These are phyloP conservation scores for Sinonovacula constricta DNA, from an alignment of 1,140 invertebrate genomes.

Conservation along the genomic window DNA sequence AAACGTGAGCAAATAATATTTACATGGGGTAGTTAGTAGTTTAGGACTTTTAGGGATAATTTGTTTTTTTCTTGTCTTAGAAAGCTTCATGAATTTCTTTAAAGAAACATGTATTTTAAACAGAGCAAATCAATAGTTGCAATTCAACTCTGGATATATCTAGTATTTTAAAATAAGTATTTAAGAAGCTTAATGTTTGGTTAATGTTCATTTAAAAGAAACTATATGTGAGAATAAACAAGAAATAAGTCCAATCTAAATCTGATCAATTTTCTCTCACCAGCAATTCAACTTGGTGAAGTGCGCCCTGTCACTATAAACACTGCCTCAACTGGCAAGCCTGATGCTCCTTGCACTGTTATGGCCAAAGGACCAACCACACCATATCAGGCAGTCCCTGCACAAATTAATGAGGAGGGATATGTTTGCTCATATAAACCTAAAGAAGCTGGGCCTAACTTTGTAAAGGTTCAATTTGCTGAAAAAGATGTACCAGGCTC, in stretches of 20 bases:
- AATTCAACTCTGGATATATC: no score
- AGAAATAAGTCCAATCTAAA: no score
- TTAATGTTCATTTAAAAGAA: no score
- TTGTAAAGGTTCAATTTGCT: slow-evolving; percentile 71
- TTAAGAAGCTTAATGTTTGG: no score
- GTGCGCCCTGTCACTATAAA: slow-evolving; percentile 90
- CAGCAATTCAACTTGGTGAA: slow-evolving; percentile 70
- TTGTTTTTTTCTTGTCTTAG: no score
- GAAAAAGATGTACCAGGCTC: slow-evolving; percentile 70
- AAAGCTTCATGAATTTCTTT: no score
- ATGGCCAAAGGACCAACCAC: slow-evolving; percentile 75
- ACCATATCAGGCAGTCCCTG: slow-evolving; percentile 81
- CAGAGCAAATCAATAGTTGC: no score
- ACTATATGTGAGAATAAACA: no score
- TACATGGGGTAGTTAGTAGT: no score
- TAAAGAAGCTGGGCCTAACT: slow-evolving; percentile 85
- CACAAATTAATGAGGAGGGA: slow-evolving; percentile 84
- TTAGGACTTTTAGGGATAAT: no score
- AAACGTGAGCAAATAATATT: slow-evolving; percentile 94
- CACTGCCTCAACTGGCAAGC: slow-evolving; percentile 83
- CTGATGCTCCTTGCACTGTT: slow-evolving; percentile 84
- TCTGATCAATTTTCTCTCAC: not conserved
- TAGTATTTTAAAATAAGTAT: no score
- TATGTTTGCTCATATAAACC: slow-evolving; percentile 91
- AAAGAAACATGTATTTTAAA: no score